Evolutionary conservation across 2,797 vertebrate species (phyloP).

Genomic region (Geotrypetes seraphini): DNA sequence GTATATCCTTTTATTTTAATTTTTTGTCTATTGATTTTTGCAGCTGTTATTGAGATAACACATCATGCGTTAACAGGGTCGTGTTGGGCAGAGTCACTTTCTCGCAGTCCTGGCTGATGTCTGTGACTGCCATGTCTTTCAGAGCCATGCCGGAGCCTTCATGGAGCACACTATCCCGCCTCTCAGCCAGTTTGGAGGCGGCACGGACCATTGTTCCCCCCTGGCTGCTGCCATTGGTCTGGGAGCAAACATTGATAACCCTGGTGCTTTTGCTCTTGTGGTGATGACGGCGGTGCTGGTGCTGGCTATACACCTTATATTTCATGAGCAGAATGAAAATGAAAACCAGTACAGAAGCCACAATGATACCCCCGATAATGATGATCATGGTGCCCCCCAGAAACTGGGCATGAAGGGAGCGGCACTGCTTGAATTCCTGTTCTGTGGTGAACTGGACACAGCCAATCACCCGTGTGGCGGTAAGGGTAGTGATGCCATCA

Average conservation of each 20-base stretch:
- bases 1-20: background rate
- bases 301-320: conserved; percentile 77
- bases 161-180: conserved; percentile 23
- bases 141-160: conserved; percentile 41
- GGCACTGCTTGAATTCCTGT: conserved; percentile 61
- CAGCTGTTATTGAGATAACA: conserved; percentile 58
- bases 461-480: conserved; percentile 66
- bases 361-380: conserved; percentile 81
- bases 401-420: conserved; percentile 72
- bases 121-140: conserved; percentile 60
- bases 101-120: conserved; percentile 55
- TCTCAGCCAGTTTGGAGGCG: conserved; percentile 27
- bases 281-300: too few relatives aligned
- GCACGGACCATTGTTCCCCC: conserved; percentile 36
- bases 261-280: conserved; percentile 59
- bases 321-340: conserved; percentile 86
- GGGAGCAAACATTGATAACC: conserved; percentile 69
- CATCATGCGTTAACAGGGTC: conserved; percentile 36
- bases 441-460: conserved; percentile 71
- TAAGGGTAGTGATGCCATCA: conserved; percentile 61
- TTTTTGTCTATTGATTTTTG: background rate
- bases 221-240: conserved; percentile 75
- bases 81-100: conserved; percentile 13
- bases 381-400: conserved; percentile 85
- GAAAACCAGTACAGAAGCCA: conserved; percentile 80